These are phyloP conservation scores for Lathronympha strigana DNA, from an alignment of 2,888 invertebrate species.

Conservation along the genomic window DNA sequence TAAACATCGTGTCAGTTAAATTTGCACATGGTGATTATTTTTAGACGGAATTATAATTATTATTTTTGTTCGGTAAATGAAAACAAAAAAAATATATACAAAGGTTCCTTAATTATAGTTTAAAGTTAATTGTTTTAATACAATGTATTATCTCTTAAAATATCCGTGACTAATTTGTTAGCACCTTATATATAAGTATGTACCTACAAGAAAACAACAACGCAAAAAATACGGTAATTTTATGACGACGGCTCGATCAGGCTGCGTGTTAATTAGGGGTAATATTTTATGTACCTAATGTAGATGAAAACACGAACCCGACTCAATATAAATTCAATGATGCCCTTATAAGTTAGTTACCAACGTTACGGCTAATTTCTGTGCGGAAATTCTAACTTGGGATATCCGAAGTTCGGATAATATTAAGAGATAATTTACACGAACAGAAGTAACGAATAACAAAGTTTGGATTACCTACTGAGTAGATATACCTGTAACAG, in stretches of 20 bases:
- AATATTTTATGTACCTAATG: neutral
- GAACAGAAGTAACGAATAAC: neutral
- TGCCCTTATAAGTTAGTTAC: conserved; percentile 7
- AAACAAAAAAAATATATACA: no score
- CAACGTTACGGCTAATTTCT: conserved; percentile 4
- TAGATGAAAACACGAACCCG: neutral
- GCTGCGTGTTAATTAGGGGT: neutral
- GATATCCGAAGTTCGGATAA: conserved; percentile 9
- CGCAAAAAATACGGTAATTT: neutral
- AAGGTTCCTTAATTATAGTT: no score
- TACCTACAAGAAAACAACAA: neutral
- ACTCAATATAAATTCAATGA: conserved; percentile 1
- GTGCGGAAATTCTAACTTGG: conserved; percentile 6
- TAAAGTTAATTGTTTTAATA: no score
- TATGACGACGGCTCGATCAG: neutral
- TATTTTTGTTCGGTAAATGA: no score
- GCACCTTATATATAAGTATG: no score
- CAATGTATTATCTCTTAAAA: no score
- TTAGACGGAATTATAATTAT: no score
- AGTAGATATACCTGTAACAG: neutral
- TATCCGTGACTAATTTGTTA: no score
- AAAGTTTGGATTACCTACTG: neutral
- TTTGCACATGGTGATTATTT: no score
- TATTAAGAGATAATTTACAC: conserved; percentile 11
- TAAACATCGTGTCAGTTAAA: no score